These are phyloP conservation scores for Homarus americanus DNA, from an alignment of 1,140 invertebrate genomes.

Conservation along the genomic window DNA sequence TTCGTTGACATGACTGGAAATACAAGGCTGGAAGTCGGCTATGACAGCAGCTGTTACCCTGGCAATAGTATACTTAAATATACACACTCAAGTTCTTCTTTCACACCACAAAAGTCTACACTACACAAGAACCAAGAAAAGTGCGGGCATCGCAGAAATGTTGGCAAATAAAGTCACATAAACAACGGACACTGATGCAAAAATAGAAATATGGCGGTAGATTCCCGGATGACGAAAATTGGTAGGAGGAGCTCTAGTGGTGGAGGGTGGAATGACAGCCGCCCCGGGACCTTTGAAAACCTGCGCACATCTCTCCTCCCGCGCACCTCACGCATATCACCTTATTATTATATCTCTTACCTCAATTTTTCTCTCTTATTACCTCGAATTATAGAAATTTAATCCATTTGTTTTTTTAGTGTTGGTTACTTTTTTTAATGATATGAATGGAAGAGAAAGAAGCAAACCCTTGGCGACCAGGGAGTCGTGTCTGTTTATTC, in stretches of 20 bases:
- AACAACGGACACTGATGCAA: conserved; percentile 72
- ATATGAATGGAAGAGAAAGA: no score
- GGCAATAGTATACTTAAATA: conserved; percentile 20
- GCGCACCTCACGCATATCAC: not conserved
- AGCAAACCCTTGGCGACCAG: no score
- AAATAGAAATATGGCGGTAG: conserved; percentile 72
- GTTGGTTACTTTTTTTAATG: no score
- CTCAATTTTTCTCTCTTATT: no score
- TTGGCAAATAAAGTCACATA: conserved; percentile 64
- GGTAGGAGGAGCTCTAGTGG: conserved; percentile 53
- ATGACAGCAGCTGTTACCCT: conserved; percentile 45
- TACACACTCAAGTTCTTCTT: conserved; percentile 5
- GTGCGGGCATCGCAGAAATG: conserved; percentile 8
- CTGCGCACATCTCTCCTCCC: not conserved
- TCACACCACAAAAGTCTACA: conserved; percentile 35
- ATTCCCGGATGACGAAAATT: conserved; percentile 66
- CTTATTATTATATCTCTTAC: no score
- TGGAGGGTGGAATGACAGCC: not conserved
- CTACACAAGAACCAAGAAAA: conserved; percentile 39
- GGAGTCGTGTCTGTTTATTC: no score
- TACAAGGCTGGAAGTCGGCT: conserved; percentile 7
- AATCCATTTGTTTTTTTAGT: no score
- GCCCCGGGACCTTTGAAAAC: not conserved
- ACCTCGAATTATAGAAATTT: no score
- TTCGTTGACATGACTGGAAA: conserved; percentile 62